phyloP scores from a whole-genome alignment of 2,113 vertebrate genomes.

The Murina feae region DNA sequence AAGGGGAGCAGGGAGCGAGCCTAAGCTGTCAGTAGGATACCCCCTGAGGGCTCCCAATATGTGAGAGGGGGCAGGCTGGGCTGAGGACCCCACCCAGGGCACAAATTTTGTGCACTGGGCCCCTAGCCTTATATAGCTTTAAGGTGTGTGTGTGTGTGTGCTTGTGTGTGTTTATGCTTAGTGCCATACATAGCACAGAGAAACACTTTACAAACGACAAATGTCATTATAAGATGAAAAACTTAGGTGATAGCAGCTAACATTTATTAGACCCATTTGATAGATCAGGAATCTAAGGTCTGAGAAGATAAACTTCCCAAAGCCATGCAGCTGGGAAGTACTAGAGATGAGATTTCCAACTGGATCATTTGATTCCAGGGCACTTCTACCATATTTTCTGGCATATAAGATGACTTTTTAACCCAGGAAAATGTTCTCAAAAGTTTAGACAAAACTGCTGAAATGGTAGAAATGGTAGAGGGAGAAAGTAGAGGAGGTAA shows the following conservation, averaged over 20 bases:
- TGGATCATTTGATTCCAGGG: not conserved
- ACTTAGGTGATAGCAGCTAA: not conserved
- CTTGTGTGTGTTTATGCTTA: not conserved
- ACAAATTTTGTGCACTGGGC: too few relatives aligned
- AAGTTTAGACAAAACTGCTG: too few relatives aligned
- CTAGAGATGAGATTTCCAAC: not conserved
- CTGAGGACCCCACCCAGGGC: too few relatives aligned
- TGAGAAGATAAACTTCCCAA: not conserved
- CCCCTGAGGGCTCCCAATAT: too few relatives aligned
- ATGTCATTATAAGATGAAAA: not conserved
- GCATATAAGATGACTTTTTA: too few relatives aligned
- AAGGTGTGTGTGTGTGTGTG: not conserved
- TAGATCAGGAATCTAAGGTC: not conserved
- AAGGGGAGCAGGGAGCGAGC: too few relatives aligned
- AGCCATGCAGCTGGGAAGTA: not conserved
- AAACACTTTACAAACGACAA: conserved; percentile 27
- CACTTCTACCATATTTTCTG: too few relatives aligned
- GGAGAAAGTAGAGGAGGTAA: too few relatives aligned
- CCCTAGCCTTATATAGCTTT: not conserved
- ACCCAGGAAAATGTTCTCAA: too few relatives aligned
- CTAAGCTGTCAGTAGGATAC: too few relatives aligned
- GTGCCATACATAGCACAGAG: not conserved
- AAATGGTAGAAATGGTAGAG: too few relatives aligned
- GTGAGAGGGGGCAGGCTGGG: too few relatives aligned
- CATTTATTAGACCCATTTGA: not conserved